A percentile compares a stretch with the other conserved stretches of the same genome.
phyloP scores from a whole-genome alignment of 2,797 vertebrate species.

The Chelonia mydas region DNA sequence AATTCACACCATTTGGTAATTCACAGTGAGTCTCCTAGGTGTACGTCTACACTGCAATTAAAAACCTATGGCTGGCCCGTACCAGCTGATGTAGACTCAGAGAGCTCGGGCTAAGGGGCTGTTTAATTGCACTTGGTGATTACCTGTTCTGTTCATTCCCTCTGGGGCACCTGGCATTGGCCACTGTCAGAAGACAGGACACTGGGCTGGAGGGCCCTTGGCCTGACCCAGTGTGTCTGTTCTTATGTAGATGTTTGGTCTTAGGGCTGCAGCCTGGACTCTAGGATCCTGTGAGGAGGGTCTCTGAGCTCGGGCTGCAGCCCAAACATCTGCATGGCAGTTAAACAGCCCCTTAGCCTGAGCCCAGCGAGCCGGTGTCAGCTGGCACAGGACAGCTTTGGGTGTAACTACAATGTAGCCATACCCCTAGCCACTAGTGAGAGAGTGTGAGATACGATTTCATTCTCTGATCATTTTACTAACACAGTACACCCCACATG shows the following conservation, averaged over 20 bases:
- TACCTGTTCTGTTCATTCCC: no score
- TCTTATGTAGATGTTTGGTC: neutral
- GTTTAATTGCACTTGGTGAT: neutral
- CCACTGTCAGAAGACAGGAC: no score
- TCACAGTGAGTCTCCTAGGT: neutral
- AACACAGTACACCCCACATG: neutral
- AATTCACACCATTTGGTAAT: neutral
- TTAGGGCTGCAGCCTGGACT: neutral
- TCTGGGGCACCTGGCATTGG: no score
- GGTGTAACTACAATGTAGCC: neutral
- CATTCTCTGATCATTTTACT: neutral
- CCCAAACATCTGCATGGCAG: neutral
- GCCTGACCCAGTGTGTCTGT: no score
- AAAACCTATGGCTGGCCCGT: neutral
- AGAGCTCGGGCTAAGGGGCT: neutral
- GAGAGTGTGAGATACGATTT: neutral
- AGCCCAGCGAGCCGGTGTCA: neutral
- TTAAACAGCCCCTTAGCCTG: neutral
- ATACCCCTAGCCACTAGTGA: neutral
- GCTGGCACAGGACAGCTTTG: neutral
- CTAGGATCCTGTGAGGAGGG: neutral
- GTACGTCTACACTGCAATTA: neutral
- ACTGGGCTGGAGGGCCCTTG: no score
- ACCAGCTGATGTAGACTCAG: neutral
- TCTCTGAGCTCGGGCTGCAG: neutral